Conservation (phyloP, 2,797 vertebrate genomes). For the Thaleichthys pacificus region DNA sequence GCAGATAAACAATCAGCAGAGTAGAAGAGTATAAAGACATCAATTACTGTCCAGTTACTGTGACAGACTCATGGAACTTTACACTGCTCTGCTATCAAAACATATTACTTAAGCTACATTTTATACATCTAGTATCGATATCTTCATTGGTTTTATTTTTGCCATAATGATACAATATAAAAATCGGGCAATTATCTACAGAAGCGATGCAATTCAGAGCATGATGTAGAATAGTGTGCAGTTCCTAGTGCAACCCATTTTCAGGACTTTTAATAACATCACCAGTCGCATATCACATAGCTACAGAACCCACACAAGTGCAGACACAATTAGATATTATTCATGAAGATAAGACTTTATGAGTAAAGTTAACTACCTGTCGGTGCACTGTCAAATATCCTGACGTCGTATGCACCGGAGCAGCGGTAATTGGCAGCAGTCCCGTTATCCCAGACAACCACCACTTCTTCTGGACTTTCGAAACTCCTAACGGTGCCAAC, state of each 20-base stretch:
- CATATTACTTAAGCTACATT: no score
- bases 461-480: constrained; percentile 98
- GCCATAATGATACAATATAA: no score
- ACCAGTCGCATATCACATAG: background rate
- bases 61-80: no score
- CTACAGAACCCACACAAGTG: background rate
- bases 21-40: no score
- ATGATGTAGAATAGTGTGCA: background rate
- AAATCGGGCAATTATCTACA: background rate
- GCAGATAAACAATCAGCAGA: no score
- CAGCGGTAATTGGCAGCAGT: constrained; percentile 98
- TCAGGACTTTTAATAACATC: no score
- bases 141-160: no score
- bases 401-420: constrained; percentile 96
- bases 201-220: background rate
- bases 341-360: background rate
- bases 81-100: no score
- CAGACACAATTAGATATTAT: background rate
- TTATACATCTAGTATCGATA: no score
- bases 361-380: constrained; percentile 78
- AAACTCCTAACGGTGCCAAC: constrained; percentile 98
- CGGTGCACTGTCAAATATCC: constrained; percentile 95
- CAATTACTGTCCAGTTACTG: no score
- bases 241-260: background rate
- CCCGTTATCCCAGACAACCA: constrained; percentile 99